These are phyloP conservation scores for Thalassarche chlororhynchos DNA, from an alignment of 2,113 vertebrate species.

Conservation along the genomic window DNA sequence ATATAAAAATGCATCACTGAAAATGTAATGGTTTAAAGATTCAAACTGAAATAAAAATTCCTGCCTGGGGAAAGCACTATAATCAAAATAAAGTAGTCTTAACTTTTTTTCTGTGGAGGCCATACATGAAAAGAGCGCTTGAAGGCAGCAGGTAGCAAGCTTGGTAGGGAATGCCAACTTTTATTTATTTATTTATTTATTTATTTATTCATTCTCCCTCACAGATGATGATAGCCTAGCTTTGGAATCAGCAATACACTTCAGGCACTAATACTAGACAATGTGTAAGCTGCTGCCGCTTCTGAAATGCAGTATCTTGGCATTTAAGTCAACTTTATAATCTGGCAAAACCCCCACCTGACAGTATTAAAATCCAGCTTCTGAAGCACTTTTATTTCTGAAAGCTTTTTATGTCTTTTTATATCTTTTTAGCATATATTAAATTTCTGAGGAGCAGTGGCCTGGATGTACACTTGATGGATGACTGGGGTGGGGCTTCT, in stretches of 20 bases:
- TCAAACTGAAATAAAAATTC: constrained; percentile 79
- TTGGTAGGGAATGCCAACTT: not conserved
- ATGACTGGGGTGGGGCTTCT: not conserved
- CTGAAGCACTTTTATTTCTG: constrained; percentile 1
- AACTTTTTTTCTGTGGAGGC: constrained; percentile 27
- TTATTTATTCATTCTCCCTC: not conserved
- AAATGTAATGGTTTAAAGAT: constrained; percentile 77
- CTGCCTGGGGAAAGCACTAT: constrained; percentile 75
- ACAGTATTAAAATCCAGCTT: not conserved
- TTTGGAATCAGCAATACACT: not conserved
- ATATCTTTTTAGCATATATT: constrained; percentile 10
- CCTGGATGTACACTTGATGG: not conserved
- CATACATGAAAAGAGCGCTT: not conserved
- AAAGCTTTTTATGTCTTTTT: constrained; percentile 30
- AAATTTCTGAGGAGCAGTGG: not conserved
- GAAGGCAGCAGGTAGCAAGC: constrained; percentile 10
- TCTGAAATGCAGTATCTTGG: not conserved
- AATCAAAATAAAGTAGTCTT: constrained; percentile 71
- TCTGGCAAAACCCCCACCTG: not conserved
- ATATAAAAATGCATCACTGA: constrained; percentile 82
- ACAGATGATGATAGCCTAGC: not conserved
- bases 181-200: not conserved
- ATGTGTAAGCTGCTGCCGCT: not conserved
- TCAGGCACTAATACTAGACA: not conserved
- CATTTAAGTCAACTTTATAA: constrained; percentile 37